Conservation (phyloP, 2,888 invertebrate species). For the Drosophila formosana region DNA sequence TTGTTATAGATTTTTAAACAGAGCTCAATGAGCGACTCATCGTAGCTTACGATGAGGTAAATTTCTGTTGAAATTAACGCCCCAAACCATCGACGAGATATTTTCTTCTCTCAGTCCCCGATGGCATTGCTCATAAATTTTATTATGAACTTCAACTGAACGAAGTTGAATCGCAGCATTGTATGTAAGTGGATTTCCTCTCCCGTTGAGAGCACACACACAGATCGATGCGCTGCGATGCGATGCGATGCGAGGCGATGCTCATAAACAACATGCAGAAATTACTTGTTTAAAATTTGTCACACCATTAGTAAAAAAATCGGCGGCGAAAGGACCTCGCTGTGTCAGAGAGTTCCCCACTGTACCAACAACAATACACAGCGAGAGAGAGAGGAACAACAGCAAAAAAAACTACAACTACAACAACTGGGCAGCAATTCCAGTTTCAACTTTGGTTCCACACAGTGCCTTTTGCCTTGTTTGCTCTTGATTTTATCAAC, state of each 20-base stretch:
- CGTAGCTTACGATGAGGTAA: constrained; percentile 47
- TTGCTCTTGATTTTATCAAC: constrained; percentile 83
- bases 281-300: constrained; percentile 82
- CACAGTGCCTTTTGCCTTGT: constrained; percentile 59
- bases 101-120: constrained; percentile 33
- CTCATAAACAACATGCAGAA: constrained; percentile 82
- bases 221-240: constrained; percentile 65
- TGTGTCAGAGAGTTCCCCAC: constrained; percentile 43
- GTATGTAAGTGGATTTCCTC: constrained; percentile 46
- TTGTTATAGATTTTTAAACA: constrained; percentile 80
- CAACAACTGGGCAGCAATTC: constrained; percentile 33
- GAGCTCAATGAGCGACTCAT: constrained; percentile 63
- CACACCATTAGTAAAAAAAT: constrained; percentile 82
- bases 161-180: constrained; percentile 36
- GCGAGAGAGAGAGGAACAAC: constrained; percentile 3
- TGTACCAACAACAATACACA: neutral
- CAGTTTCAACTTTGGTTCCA: constrained; percentile 2
- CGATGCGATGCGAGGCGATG: constrained; percentile 73
- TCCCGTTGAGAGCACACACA: constrained; percentile 57
- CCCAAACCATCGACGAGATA: constrained; percentile 13
- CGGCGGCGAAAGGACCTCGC: constrained; percentile 78
- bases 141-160: constrained; percentile 71
- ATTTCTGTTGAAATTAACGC: constrained; percentile 63
- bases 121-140: constrained; percentile 78
- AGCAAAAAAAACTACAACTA: constrained; percentile 20